phyloP scores from a whole-genome alignment of 1,140 invertebrate species.

The Venturia canescens region DNA sequence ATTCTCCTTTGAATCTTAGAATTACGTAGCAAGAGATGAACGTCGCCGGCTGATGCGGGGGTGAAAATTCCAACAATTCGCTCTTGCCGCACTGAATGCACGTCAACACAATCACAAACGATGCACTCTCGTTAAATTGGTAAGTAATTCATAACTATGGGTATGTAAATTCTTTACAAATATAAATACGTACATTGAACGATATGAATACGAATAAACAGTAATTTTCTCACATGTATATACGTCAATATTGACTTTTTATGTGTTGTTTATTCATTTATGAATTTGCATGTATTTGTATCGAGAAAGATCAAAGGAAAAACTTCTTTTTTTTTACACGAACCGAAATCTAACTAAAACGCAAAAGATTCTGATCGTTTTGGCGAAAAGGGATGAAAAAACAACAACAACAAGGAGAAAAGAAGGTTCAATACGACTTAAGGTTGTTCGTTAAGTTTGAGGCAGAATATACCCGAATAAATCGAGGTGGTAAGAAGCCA shows the following conservation, averaged over 20 bases:
- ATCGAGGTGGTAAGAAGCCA: constrained; percentile 74
- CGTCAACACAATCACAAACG: constrained; percentile 4
- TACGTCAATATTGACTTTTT: too few species aligned
- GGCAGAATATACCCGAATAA: constrained; percentile 71
- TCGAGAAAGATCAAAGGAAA: neutral
- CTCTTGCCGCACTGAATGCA: neutral
- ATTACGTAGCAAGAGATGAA: neutral
- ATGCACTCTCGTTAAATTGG: neutral
- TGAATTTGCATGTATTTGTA: neutral
- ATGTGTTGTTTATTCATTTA: too few species aligned
- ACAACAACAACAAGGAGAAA: neutral
- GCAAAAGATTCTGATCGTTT: constrained; percentile 12
- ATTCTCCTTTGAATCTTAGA: neutral
- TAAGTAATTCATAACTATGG: neutral
- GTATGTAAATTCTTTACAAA: constrained; percentile 1
- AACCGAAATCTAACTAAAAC: neutral
- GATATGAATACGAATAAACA: too few species aligned
- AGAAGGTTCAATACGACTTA: neutral
- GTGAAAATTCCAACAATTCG: constrained; percentile 4
- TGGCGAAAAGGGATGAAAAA: neutral
- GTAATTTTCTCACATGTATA: too few species aligned
- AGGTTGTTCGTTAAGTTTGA: constrained; percentile 60
- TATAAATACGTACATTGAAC: neutral
- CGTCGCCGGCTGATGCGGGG: constrained; percentile 22
- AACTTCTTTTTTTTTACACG: neutral